Conservation (phyloP, 2,888 invertebrate genomes). For the Agonopterix alstromeriana region DNA sequence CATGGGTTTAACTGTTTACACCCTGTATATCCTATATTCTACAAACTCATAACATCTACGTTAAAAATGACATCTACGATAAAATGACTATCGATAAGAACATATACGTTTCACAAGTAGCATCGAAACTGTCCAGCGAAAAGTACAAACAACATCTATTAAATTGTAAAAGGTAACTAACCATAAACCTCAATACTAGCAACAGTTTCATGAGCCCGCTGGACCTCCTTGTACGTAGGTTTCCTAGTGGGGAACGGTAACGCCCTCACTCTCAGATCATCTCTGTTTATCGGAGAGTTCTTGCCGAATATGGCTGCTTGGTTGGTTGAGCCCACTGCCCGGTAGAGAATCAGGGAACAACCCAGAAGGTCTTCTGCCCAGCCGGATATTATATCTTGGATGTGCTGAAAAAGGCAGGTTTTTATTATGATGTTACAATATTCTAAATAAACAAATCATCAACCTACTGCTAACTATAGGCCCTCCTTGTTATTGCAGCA, state of each 20-base stretch:
- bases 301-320: slow-evolving; percentile 86
- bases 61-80: too few relatives aligned
- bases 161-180: slow-evolving; percentile 33
- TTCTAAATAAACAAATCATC: too few relatives aligned
- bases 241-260: slow-evolving; percentile 90
- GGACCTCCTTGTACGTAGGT: slow-evolving; percentile 88
- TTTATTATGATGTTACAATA: neutral
- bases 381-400: slow-evolving; percentile 81
- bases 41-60: too few relatives aligned
- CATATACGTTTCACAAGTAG: too few relatives aligned
- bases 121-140: too few relatives aligned
- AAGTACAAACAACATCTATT: too few relatives aligned
- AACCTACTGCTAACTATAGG: too few relatives aligned
- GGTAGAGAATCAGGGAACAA: slow-evolving; percentile 84
- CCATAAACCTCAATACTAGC: slow-evolving; percentile 82
- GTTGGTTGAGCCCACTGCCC: slow-evolving; percentile 85
- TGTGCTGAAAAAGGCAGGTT: slow-evolving; percentile 74
- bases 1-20: too few relatives aligned
- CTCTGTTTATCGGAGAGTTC: slow-evolving; percentile 79
- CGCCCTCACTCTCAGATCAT: slow-evolving; percentile 79
- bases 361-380: slow-evolving; percentile 82
- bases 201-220: slow-evolving; percentile 83
- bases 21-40: too few relatives aligned
- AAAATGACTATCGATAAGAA: too few relatives aligned
- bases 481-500: too few relatives aligned